phyloP scores from a whole-genome alignment of 2,888 invertebrate genomes.

The Amphiduros pacificus region DNA sequence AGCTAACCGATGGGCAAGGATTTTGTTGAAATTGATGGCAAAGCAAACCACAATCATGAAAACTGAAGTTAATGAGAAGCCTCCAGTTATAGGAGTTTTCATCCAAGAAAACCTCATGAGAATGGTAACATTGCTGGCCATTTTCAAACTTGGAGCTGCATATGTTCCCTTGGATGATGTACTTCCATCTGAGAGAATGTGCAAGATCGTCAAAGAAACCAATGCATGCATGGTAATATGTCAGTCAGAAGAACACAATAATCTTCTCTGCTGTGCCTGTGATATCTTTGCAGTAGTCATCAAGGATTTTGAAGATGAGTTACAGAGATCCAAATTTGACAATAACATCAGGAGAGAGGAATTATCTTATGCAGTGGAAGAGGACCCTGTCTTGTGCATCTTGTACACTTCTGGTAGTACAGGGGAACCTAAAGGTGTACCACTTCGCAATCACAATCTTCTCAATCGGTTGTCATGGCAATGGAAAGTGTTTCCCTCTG shows the following conservation, averaged over 20 bases:
- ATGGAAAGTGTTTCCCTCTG: conserved; percentile 79
- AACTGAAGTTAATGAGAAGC: no score
- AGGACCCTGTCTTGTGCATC: conserved; percentile 57
- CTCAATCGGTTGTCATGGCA: conserved; percentile 81
- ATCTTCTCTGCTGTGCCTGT: background rate
- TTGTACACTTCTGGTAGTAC: conserved; percentile 89
- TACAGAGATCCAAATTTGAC: background rate
- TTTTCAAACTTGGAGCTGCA: background rate
- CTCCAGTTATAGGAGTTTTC: background rate
- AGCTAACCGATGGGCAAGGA: no score
- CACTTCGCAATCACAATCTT: conserved; percentile 73
- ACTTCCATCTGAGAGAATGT: background rate
- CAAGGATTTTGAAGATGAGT: background rate
- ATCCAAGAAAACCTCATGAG: background rate
- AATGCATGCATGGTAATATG: background rate
- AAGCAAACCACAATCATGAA: no score
- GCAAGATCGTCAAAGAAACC: background rate
- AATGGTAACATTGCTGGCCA: background rate
- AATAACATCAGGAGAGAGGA: no score
- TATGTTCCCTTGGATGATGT: background rate
- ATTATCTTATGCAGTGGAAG: no score
- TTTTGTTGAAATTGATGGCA: no score
- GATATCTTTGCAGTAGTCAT: background rate
- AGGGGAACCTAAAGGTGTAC: conserved; percentile 83
- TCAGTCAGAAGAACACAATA: background rate